These are phyloP conservation scores for Sinosuthora webbiana DNA, from an alignment of 2,113 vertebrate genomes.

Conservation along the genomic window DNA sequence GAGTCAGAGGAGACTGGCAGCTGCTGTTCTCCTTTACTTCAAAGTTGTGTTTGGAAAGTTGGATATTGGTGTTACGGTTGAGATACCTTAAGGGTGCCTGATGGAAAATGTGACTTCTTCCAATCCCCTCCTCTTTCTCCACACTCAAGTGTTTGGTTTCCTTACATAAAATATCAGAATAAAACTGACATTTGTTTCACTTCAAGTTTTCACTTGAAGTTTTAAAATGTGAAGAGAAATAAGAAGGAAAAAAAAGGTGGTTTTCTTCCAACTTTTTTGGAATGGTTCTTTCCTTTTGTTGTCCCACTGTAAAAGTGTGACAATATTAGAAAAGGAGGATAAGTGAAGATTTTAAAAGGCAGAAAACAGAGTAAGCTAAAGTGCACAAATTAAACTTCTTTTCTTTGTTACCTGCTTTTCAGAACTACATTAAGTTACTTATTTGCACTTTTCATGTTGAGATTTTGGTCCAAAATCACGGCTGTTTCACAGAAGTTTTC, in stretches of 20 bases:
- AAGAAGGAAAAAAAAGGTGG: too few species aligned
- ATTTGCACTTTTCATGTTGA: neutral
- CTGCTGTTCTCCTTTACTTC: neutral
- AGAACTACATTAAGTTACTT: neutral
- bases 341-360: neutral
- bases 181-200: conserved; percentile 19
- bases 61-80: accelerated
- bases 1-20: neutral
- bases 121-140: neutral
- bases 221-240: neutral
- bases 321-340: neutral
- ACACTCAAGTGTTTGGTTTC: neutral
- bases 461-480: neutral
- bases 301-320: neutral
- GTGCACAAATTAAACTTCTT: neutral
- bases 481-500: neutral
- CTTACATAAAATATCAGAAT: neutral
- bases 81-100: neutral
- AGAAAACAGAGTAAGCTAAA: neutral
- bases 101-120: conserved; percentile 21
- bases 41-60: neutral
- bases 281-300: neutral
- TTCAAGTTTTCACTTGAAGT: neutral
- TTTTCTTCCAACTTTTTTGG: neutral
- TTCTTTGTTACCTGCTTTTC: neutral